Conservation (phyloP, 2,797 vertebrate genomes). For the Phataginus tricuspis region DNA sequence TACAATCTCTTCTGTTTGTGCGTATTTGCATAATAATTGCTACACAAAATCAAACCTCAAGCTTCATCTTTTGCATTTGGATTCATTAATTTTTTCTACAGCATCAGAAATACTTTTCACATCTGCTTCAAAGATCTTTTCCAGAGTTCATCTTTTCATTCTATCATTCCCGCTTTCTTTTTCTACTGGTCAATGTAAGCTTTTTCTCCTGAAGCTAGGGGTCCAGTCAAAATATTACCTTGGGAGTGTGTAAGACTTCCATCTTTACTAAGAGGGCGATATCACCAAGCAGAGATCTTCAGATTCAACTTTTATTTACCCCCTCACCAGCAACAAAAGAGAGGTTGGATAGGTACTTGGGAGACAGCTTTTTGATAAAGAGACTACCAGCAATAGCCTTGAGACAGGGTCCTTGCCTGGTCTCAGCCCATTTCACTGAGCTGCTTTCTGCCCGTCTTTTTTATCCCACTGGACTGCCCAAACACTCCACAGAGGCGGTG, state of each 20-base stretch:
- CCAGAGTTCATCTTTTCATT: neutral
- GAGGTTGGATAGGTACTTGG: neutral
- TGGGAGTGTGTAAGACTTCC: neutral
- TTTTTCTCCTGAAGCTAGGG: conserved; percentile 10
- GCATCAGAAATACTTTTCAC: conserved; percentile 32
- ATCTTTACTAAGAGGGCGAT: neutral
- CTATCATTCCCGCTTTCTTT: neutral
- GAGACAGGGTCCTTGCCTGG: neutral
- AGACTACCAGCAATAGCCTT: neutral
- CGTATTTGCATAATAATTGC: conserved; percentile 77
- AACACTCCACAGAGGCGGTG: neutral
- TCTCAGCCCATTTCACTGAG: neutral
- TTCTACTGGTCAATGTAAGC: neutral
- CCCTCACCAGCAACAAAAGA: neutral
- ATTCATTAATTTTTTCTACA: conserved; percentile 9
- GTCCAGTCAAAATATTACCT: neutral
- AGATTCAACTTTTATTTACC: conserved; percentile 6
- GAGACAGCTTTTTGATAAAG: neutral
- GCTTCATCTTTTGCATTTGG: conserved; percentile 40
- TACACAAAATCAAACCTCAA: conserved; percentile 55
- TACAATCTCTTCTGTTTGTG: neutral
- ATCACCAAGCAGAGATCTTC: neutral
- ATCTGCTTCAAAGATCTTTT: conserved; percentile 42
- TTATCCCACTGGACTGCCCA: neutral
- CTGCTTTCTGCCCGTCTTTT: conserved; percentile 39